Evolutionary conservation across 2,888 invertebrate genomes (phyloP).

Genomic region (Sturmia bella): DNA sequence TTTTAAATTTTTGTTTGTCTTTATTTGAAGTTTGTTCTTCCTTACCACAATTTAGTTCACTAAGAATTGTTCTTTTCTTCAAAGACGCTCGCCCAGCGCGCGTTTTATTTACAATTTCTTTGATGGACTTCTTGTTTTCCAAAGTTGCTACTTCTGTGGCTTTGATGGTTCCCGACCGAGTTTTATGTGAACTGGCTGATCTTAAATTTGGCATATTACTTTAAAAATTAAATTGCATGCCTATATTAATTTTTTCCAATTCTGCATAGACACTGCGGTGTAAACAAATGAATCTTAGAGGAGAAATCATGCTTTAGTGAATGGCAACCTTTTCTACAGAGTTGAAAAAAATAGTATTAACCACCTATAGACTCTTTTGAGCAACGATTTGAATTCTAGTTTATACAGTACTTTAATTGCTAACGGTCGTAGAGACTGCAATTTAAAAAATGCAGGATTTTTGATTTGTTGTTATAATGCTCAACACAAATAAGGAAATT

Average conservation of each 20-base stretch:
- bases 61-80: neutral
- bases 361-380: too few species aligned
- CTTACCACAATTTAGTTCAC: conserved; percentile 10
- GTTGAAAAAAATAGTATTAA: neutral
- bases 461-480: too few species aligned
- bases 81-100: conserved; percentile 33
- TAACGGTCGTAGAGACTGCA: too few species aligned
- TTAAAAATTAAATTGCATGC: neutral
- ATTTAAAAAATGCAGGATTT: too few species aligned
- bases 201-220: conserved; percentile 43
- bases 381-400: too few species aligned
- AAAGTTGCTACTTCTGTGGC: neutral
- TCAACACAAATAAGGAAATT: too few species aligned
- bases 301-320: too few species aligned
- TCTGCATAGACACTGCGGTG: neutral
- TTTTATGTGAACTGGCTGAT: conserved; percentile 41
- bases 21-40: neutral
- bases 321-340: neutral
- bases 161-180: neutral
- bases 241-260: too few species aligned
- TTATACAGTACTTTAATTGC: too few species aligned
- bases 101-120: neutral
- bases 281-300: too few species aligned
- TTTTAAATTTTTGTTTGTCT: neutral
- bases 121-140: neutral